Evolutionary conservation across 1,140 invertebrate species (phyloP).

Genomic region (Lysiphlebus fabarum): DNA sequence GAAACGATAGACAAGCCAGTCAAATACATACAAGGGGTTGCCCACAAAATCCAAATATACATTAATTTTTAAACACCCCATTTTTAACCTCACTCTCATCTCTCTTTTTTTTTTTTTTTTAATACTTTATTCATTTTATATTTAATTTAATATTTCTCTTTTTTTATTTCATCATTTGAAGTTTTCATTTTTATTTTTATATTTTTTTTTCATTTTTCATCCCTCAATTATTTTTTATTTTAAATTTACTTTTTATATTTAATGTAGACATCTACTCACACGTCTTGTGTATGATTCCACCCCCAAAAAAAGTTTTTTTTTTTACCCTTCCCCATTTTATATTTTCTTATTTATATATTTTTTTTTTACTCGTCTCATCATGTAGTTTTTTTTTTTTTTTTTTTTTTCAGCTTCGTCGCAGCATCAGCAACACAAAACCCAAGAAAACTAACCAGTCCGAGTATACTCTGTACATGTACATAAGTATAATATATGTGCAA

Average conservation of each 20-base stretch:
- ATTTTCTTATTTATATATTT: not conserved
- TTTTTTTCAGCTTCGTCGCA: slow-evolving; percentile 8
- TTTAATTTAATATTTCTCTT: slow-evolving; percentile 1
- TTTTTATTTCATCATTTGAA: slow-evolving; percentile 9
- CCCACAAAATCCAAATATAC: slow-evolving; percentile 30
- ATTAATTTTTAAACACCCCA: slow-evolving; percentile 27
- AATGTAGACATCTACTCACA: not conserved
- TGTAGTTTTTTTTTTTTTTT: slow-evolving; percentile 10
- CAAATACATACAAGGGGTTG: slow-evolving; percentile 25
- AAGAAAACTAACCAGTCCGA: slow-evolving; percentile 12
- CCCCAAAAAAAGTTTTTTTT: slow-evolving; percentile 11
- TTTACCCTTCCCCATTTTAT: slow-evolving; percentile 4
- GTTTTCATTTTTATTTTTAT: slow-evolving; percentile 6
- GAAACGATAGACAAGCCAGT: slow-evolving; percentile 16
- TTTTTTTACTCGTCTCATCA: not conserved
- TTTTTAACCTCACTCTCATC: not conserved
- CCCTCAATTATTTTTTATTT: not conserved
- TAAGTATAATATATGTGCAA: slow-evolving; percentile 5
- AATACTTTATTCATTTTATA: not conserved
- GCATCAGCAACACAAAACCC: not conserved
- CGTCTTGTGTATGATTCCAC: slow-evolving; percentile 8
- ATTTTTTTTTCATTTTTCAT: not conserved
- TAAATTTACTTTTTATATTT: not conserved
- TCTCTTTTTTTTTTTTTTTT: too few relatives aligned
- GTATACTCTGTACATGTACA: slow-evolving; percentile 12